Percentiles rank a stretch among this genome's conserved stretches.
Conservation (phyloP, 2,797 vertebrate species). For the Sitta carolinensis region DNA sequence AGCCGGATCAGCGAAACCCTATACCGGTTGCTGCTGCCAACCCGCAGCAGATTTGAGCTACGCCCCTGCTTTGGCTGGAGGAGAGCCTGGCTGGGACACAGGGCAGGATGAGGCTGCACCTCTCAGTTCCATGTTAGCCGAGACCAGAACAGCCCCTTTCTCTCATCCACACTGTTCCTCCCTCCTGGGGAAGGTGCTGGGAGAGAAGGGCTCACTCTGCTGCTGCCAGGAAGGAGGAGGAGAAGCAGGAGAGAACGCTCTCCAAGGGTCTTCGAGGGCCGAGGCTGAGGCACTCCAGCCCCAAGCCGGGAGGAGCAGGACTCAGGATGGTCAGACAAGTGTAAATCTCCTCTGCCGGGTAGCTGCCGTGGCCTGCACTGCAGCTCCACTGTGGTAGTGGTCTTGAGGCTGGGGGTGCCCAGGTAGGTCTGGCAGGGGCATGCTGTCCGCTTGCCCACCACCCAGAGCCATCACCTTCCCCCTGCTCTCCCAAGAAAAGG, state of each 20-base stretch:
- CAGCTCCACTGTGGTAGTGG: not conserved
- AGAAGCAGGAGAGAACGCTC: not conserved
- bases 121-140: not conserved
- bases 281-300: not conserved
- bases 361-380: not conserved
- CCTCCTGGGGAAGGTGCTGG: accelerated
- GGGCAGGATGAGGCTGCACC: not conserved
- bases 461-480: not conserved
- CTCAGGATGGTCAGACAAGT: not conserved
- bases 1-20: conserved; percentile 56
- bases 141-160: not conserved
- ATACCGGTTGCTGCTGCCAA: conserved; percentile 28
- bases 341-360: accelerated
- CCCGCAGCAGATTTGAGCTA: conserved; percentile 18
- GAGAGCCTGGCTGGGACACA: not conserved
- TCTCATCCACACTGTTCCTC: not conserved
- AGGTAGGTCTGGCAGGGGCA: not conserved
- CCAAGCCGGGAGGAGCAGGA: not conserved
- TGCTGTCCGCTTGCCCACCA: accelerated
- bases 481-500: not conserved
- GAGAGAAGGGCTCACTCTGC: not conserved
- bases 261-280: accelerated
- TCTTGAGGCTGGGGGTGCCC: not conserved
- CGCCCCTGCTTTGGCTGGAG: conserved; percentile 53
- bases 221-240: not conserved